Evolutionary conservation across 2,888 invertebrate genomes (phyloP).

Genomic region (Mesochorus sp.): DNA sequence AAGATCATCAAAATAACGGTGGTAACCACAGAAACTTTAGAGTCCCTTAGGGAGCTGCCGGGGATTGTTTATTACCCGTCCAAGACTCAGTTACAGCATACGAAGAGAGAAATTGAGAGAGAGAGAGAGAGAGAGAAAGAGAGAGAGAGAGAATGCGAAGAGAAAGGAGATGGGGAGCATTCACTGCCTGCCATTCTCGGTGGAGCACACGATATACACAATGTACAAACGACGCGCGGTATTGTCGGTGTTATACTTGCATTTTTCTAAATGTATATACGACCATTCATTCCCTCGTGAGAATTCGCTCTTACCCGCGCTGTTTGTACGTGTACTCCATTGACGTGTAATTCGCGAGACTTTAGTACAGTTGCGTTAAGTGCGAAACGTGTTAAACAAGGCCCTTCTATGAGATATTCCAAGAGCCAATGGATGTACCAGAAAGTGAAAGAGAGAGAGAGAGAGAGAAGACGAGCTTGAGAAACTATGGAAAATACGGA

Average conservation of each 20-base stretch:
- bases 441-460: too few species aligned
- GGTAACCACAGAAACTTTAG: conserved; percentile 59
- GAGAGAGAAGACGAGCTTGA: background rate
- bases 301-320: background rate
- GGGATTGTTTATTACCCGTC: conserved; percentile 62
- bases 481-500: background rate
- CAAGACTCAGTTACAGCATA: conserved; percentile 27
- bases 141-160: too few species aligned
- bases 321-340: conserved; percentile 8
- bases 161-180: background rate
- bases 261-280: conserved; percentile 49
- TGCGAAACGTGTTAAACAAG: conserved; percentile 23
- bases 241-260: conserved; percentile 46
- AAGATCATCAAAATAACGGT: conserved; percentile 53
- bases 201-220: background rate
- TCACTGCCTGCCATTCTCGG: conserved; percentile 17
- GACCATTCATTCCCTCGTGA: background rate
- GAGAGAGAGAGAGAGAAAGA: background rate
- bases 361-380: conserved; percentile 20
- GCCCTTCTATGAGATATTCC: background rate
- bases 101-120: background rate
- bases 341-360: conserved; percentile 34
- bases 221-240: conserved; percentile 13
- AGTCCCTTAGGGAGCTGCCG: conserved; percentile 59
- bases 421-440: background rate